Evolutionary conservation across 2,113 vertebrate species (phyloP).

Genomic region (Sigmodon hispidus): DNA sequence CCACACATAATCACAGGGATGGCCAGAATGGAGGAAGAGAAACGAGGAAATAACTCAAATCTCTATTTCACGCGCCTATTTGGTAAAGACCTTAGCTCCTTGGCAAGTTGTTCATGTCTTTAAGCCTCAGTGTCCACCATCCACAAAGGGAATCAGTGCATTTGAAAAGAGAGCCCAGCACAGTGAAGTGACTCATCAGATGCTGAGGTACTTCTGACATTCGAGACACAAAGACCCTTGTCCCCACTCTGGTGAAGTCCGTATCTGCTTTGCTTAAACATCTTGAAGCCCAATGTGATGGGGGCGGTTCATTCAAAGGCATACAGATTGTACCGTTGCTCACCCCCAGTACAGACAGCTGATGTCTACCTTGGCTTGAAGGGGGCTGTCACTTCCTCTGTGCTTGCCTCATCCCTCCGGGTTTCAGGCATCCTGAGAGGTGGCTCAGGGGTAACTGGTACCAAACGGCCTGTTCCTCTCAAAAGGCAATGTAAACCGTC

Average conservation of each 20-base stretch:
- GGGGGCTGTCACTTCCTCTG: neutral
- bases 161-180: neutral
- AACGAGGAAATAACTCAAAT: neutral
- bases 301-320: neutral
- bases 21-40: neutral
- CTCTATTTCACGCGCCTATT: neutral
- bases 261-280: neutral
- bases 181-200: neutral
- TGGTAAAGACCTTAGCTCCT: neutral
- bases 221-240: neutral
- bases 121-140: neutral
- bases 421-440: neutral
- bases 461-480: neutral
- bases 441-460: neutral
- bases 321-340: neutral
- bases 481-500: neutral
- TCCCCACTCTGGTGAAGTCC: neutral
- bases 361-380: accelerated
- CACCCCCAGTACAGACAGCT: neutral
- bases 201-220: neutral
- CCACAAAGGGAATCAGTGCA: neutral
- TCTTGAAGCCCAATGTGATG: neutral
- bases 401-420: neutral
- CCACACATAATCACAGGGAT: neutral
- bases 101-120: neutral